Evolutionary conservation across 2,888 invertebrate species (phyloP).

Genomic region (Lapara coniferarum): DNA sequence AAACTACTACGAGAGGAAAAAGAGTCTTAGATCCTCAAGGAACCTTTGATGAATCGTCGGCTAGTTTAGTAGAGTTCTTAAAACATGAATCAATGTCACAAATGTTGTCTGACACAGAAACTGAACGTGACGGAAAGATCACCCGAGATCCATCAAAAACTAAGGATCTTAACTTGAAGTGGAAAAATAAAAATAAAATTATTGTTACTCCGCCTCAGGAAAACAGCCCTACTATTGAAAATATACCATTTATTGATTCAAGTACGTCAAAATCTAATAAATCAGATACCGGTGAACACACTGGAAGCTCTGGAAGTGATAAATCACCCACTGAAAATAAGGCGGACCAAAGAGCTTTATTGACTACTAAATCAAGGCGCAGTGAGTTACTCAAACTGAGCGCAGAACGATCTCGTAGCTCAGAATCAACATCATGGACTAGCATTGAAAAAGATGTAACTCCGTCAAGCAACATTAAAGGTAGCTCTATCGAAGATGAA

Average conservation of each 20-base stretch:
- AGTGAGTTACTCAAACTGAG: constrained; percentile 86
- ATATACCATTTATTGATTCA: constrained; percentile 75
- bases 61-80: constrained; percentile 79
- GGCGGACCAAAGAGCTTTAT: constrained; percentile 63
- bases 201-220: constrained; percentile 85
- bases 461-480: constrained; percentile 85
- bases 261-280: constrained; percentile 71
- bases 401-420: constrained; percentile 90
- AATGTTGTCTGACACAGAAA: constrained; percentile 67
- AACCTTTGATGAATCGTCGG: constrained; percentile 84
- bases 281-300: constrained; percentile 74
- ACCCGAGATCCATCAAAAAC: constrained; percentile 56
- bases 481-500: constrained; percentile 87
- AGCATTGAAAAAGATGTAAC: constrained; percentile 89
- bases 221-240: constrained; percentile 84
- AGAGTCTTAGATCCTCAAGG: constrained; percentile 80
- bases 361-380: constrained; percentile 78
- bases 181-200: constrained; percentile 83
- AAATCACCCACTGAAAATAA: constrained; percentile 73
- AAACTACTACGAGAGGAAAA: constrained; percentile 47
- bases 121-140: constrained; percentile 66
- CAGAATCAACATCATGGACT: constrained; percentile 91
- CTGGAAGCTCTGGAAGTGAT: constrained; percentile 74
- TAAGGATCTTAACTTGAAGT: constrained; percentile 69
- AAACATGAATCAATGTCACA: constrained; percentile 75